These are phyloP conservation scores for Chionis minor DNA, from an alignment of 2,113 vertebrate genomes.

Conservation along the genomic window DNA sequence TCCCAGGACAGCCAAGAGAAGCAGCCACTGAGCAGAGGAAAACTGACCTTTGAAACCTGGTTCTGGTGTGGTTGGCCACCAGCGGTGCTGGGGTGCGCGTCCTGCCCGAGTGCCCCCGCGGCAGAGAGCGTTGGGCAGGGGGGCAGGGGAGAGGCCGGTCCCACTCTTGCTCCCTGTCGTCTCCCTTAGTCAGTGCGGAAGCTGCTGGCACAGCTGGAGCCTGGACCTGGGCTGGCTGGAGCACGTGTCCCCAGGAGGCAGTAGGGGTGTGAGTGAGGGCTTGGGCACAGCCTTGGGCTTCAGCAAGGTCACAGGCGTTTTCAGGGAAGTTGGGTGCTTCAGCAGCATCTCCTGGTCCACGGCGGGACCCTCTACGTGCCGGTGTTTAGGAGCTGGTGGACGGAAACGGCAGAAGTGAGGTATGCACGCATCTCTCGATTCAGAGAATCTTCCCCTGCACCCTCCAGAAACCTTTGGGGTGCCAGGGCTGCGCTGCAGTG, in stretches of 20 bases:
- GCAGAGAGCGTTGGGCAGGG: rapidly evolving
- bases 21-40: neutral
- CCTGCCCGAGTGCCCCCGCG: neutral
- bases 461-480: neutral
- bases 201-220: neutral
- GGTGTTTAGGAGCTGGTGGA: neutral
- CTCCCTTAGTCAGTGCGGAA: neutral
- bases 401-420: neutral
- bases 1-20: neutral
- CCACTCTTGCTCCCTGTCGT: neutral
- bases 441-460: neutral
- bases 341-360: neutral
- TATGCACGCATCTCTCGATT: neutral
- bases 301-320: neutral
- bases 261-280: neutral
- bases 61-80: neutral
- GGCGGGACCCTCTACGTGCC: neutral
- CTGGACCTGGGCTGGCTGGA: neutral
- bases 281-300: neutral
- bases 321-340: neutral
- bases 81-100: rapidly evolving
- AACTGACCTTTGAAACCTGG: neutral
- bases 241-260: neutral
- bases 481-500: neutral
- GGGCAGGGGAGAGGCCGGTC: neutral